Evolutionary conservation across 2,888 invertebrate genomes (phyloP).

Genomic region (Brenthis daphne): DNA sequence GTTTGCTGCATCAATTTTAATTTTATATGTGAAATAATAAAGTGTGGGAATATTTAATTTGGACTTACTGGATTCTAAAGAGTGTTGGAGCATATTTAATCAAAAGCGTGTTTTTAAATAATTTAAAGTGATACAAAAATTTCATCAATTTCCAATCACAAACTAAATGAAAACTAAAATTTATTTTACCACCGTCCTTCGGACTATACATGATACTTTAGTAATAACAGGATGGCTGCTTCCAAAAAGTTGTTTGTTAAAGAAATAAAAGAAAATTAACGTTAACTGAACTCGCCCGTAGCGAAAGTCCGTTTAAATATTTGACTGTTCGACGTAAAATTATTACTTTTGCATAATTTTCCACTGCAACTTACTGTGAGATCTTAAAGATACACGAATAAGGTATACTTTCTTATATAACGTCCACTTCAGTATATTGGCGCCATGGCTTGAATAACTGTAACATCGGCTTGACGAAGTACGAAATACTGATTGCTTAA

Average conservation of each 20-base stretch:
- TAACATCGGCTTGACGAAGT: conserved; percentile 72
- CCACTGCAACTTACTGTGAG: conserved; percentile 42
- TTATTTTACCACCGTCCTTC: neutral
- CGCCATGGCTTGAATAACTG: conserved; percentile 70
- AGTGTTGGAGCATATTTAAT: too few relatives aligned
- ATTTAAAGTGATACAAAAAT: too few relatives aligned
- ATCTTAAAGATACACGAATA: conserved; percentile 36
- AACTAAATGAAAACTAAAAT: neutral
- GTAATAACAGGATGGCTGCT: conserved; percentile 26
- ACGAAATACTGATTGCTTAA: conserved; percentile 70
- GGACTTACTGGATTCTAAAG: too few relatives aligned
- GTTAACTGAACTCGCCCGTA: conserved; percentile 57
- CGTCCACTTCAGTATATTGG: conserved; percentile 50
- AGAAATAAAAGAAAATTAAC: conserved; percentile 51
- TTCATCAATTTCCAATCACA: neutral
- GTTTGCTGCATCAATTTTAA: too few relatives aligned
- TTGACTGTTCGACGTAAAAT: conserved; percentile 70
- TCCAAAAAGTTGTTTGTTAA: conserved; percentile 45
- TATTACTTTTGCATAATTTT: conserved; percentile 62
- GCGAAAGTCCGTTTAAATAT: conserved; percentile 69
- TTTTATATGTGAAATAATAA: too few relatives aligned
- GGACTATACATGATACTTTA: conserved; percentile 12
- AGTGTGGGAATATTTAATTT: too few relatives aligned
- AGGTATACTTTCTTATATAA: conserved; percentile 31
- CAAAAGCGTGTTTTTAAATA: too few relatives aligned